Evolutionary conservation across 2,797 vertebrate species (phyloP).

Genomic region (Cyclura pinguis): DNA sequence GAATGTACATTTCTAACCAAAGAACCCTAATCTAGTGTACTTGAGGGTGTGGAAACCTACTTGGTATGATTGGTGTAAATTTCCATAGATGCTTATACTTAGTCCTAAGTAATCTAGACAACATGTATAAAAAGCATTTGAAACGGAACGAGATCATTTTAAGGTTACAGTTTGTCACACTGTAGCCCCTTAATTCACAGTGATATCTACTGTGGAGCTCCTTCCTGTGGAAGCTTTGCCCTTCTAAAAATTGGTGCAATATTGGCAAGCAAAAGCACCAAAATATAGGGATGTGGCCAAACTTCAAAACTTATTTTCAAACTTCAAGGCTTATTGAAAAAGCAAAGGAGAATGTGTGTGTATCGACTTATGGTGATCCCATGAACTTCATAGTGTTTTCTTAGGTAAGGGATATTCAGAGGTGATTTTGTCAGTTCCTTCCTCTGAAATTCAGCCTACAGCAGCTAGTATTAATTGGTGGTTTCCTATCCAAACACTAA

Average conservation of each 20-base stretch:
- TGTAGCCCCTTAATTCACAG: too few relatives aligned
- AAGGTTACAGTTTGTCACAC: neutral
- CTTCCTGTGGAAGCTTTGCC: neutral
- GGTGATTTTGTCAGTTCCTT: too few relatives aligned
- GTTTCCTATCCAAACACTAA: too few relatives aligned
- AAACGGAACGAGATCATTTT: neutral
- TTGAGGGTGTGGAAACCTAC: conserved; percentile 39
- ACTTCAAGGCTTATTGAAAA: neutral
- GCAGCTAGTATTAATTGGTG: too few relatives aligned
- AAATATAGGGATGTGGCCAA: too few relatives aligned
- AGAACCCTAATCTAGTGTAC: conserved; percentile 43
- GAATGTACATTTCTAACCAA: neutral
- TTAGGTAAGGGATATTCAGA: too few relatives aligned
- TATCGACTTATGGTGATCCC: too few relatives aligned
- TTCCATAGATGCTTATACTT: rapidly evolving
- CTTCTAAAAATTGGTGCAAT: neutral
- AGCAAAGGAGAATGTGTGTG: neutral
- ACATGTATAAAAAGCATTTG: neutral
- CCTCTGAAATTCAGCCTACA: too few relatives aligned
- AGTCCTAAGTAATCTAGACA: neutral
- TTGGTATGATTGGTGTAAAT: neutral
- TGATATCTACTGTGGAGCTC: neutral
- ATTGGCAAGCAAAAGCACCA: too few relatives aligned
- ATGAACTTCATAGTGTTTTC: too few relatives aligned
- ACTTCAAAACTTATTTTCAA: neutral